Evolutionary conservation across 2,888 invertebrate genomes (phyloP).

Genomic region (Helobdella robusta): DNA sequence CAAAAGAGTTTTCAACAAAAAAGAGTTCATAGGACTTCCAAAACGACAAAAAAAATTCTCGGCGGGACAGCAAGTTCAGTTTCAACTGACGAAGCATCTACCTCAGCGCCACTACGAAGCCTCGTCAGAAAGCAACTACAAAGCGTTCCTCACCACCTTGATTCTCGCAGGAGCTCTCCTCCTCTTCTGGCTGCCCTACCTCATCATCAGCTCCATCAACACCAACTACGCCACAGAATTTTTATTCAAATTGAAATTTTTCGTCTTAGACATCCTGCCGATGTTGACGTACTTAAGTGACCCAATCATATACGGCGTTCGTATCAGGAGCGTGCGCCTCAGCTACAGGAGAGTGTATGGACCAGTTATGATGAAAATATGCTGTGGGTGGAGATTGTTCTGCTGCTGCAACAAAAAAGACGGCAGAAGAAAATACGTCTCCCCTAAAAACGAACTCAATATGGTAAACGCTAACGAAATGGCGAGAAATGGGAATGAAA

Average conservation of each 20-base stretch:
- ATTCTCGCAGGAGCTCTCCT: constrained; percentile 35
- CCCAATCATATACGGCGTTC: constrained; percentile 37
- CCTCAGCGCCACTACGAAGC: constrained; percentile 10
- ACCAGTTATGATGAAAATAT: too few species aligned
- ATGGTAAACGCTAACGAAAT: too few species aligned
- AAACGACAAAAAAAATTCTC: too few species aligned
- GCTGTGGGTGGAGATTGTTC: too few species aligned
- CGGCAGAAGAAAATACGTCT: too few species aligned
- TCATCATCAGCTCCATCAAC: constrained; percentile 35
- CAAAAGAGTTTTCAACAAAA: too few species aligned
- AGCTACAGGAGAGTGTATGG: constrained; percentile 34
- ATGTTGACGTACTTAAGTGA: constrained; percentile 35
- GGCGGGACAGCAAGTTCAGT: too few species aligned
- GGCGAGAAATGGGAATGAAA: too few species aligned
- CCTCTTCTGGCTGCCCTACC: constrained; percentile 37
- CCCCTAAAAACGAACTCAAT: too few species aligned
- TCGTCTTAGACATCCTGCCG: constrained; percentile 36
- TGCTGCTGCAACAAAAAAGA: too few species aligned
- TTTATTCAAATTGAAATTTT: constrained; percentile 34
- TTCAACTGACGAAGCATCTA: too few species aligned
- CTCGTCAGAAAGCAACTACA: constrained; percentile 35
- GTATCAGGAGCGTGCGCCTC: constrained; percentile 35
- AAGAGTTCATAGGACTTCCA: too few species aligned
- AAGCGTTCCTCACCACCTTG: constrained; percentile 37
- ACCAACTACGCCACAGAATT: constrained; percentile 27